A percentile compares a stretch with the other conserved stretches of the same genome.
phyloP scores from a whole-genome alignment of 2,888 invertebrate genomes.

The Hemistola chrysoprasaria region DNA sequence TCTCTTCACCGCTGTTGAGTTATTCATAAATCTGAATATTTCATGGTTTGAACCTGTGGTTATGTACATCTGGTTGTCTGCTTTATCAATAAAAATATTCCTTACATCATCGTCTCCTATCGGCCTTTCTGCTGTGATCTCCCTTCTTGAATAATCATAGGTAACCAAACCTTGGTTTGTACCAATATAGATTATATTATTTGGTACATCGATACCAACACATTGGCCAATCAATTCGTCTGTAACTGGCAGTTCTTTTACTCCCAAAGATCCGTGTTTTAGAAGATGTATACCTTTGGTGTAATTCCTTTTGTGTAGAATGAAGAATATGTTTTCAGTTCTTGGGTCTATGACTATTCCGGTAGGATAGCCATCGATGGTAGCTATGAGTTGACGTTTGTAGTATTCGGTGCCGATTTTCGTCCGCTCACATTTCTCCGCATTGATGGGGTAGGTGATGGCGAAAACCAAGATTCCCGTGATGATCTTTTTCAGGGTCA shows the following conservation, averaged over 20 bases:
- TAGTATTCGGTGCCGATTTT: slow-evolving; percentile 67
- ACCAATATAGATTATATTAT: slow-evolving; percentile 63
- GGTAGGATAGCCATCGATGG: slow-evolving; percentile 69
- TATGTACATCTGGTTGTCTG: slow-evolving; percentile 68
- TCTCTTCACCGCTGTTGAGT: slow-evolving; percentile 65
- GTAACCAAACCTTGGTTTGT: slow-evolving; percentile 69
- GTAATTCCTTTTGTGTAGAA: slow-evolving; percentile 69
- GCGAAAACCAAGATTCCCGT: slow-evolving; percentile 29
- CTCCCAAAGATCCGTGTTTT: slow-evolving; percentile 64
- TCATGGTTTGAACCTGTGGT: slow-evolving; percentile 65
- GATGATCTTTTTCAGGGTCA: slow-evolving; percentile 36
- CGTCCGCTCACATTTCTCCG: slow-evolving; percentile 64
- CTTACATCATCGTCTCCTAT: slow-evolving; percentile 73
- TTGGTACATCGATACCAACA: slow-evolving; percentile 53
- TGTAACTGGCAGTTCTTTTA: slow-evolving; percentile 60
- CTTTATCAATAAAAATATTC: slow-evolving; percentile 66
- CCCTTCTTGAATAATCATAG: slow-evolving; percentile 60
- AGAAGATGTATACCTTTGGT: slow-evolving; percentile 69
- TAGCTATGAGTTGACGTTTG: slow-evolving; percentile 66
- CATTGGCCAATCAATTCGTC: slow-evolving; percentile 69
- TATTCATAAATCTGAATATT: slow-evolving; percentile 64
- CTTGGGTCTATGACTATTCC: slow-evolving; percentile 63
- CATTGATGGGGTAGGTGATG: slow-evolving; percentile 30
- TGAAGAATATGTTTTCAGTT: slow-evolving; percentile 69
- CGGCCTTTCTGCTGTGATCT: slow-evolving; percentile 64